Base-by-base conservation (phyloP, 2,113 vertebrate genomes). In the Xiphophorus couchianus region DNA sequence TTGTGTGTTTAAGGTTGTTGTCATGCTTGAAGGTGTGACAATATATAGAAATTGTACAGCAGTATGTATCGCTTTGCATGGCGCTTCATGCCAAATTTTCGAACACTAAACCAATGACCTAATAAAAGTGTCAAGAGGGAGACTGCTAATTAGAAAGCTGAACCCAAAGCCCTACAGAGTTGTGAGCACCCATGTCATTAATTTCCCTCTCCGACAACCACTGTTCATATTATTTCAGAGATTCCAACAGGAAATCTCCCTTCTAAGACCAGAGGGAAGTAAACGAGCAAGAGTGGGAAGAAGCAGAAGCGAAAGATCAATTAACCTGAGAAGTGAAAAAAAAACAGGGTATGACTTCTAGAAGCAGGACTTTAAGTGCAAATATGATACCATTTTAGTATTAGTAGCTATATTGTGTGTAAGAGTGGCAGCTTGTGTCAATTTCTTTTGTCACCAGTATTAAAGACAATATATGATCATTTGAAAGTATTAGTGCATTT, bases 401-500 rank as follows among this genome's bases (percentile, higher is more conserved):
- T 28, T 22, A 62, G 54, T 3, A 54, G 25, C 42, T 10, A 25
- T 58, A n/a, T n/a, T 27, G 15, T 62, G 75, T 48, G 62, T 44
- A 71, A 73, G 39, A 35, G 62, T 39, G 73, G 15, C 35, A 62
- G 19, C 29, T 70, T 17, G n/a, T 19, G 42, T 54, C 48, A 66
- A 62, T 64, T 25, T 58, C 58, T 71, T 82, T 67, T 74, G 63
- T 78, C 77, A 76, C 82, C 73, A 72, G 75, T 62, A 66, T 31
- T 37, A 14, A 1, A 80, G 82, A 79, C 81, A 83, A 84, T 89
- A 81, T 77, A 78, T 76, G 85, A 83, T 84, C 74, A 84, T 81
- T 64, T 86, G 61, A 1, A 69, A 48, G 77, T 85, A 89, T 81
- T 54, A 1, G 70, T 86, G 74, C 89, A 80, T 83, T 81, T 86